Base-by-base conservation (phyloP, 2,888 invertebrate genomes). In the Tanytarsus gracilentus region DNA sequence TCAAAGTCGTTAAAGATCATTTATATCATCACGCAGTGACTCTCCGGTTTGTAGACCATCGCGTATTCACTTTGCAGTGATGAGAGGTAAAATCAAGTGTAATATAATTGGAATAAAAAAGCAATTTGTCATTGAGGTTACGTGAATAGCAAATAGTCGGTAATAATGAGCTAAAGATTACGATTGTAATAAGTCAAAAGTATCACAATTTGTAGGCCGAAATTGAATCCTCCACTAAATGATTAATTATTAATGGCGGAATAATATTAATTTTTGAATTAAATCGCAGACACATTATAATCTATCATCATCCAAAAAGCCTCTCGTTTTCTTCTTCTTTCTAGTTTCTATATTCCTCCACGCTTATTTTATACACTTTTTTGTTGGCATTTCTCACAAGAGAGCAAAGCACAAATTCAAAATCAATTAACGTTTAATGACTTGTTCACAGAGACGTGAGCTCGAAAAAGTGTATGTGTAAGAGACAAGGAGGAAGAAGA, bases 81-180 rank as follows among this genome's bases (percentile, higher is more conserved):
- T 23, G 44, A 44, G 21, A 18, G n/a, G 11, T 11, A 36, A 30
- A 36, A n/a, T n/a, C n/a, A 39, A 58, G 48, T 40, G 48, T 23
- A 21, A 48, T 48, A 58, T 58, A 58, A 58, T 48, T 39, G 58
- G 27, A 44, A 58, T 58, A 58, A 58, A 40, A 58, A 58, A 58
- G 58, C 58, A 58, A 58, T 58, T 58, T 58, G 58, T 58, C 58
- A 49, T 25, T 5, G 6, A 6, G 5, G 23, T 44, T 21, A 23
- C 11, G 36, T 36, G 36, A 36, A 36, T 36, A 36, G 36, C n/a
- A 36, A 36, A 36, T 36, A 14, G 16, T 36, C 16, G 14, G 16
- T 36, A 44, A 44, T 44, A 44, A 44, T 44, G 44, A 44, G 21
- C 23, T 44, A 18, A 44, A 44, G 44, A 44, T 44, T 44, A 44